Conservation (phyloP, 2,888 invertebrate genomes). For the Biston stratarius region DNA sequence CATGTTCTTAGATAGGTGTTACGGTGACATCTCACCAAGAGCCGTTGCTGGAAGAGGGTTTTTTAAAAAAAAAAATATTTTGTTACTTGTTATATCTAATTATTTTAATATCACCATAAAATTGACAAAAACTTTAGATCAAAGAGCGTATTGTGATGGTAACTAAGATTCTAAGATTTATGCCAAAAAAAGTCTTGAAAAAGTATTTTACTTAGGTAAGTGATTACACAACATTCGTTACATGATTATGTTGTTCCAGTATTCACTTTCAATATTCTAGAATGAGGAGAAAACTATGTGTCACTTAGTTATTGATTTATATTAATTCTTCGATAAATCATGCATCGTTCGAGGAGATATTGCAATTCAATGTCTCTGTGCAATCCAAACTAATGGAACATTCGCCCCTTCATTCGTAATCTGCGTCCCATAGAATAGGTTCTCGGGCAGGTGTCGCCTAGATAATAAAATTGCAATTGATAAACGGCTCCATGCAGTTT, state of each 20-base stretch:
- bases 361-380: slow-evolving; percentile 6
- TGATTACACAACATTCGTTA: too few relatives aligned
- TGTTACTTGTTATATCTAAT: too few relatives aligned
- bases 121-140: too few relatives aligned
- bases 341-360: slow-evolving; percentile 9
- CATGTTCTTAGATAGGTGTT: too few relatives aligned
- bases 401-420: slow-evolving; percentile 41
- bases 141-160: too few relatives aligned
- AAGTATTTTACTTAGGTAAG: too few relatives aligned
- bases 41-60: too few relatives aligned
- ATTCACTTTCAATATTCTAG: neutral
- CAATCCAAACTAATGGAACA: slow-evolving; percentile 20
- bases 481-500: slow-evolving; percentile 74
- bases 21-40: too few relatives aligned
- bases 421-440: slow-evolving; percentile 43
- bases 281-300: neutral
- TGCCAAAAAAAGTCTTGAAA: too few relatives aligned
- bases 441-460: slow-evolving; percentile 62
- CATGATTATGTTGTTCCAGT: neutral
- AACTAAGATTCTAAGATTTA: too few relatives aligned
- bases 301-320: neutral
- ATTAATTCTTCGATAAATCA: slow-evolving; percentile 10
- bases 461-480: slow-evolving; percentile 81
- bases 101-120: too few relatives aligned
- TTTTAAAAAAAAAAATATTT: too few relatives aligned